phyloP scores from a whole-genome alignment of 2,888 invertebrate species.

The Caenorhabditis sinica region DNA sequence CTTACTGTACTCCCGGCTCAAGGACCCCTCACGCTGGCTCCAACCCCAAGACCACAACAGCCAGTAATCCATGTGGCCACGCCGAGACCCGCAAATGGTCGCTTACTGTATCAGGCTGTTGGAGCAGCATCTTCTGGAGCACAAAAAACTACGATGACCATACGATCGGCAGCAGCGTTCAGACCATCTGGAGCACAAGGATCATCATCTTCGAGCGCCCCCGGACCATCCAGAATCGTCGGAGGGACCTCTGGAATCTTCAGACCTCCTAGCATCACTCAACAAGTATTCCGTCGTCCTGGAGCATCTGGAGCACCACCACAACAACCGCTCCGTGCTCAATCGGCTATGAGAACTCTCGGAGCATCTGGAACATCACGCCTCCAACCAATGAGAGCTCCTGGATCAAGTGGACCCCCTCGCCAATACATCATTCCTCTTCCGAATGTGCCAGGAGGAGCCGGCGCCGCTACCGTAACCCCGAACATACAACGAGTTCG shows the following conservation, averaged over 20 bases:
- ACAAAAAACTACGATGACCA: too few relatives aligned
- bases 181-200: too few relatives aligned
- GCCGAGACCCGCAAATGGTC: background rate
- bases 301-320: background rate
- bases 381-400: too few relatives aligned
- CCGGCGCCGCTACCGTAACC: background rate
- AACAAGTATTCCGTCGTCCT: background rate
- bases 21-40: slow-evolving; percentile 27
- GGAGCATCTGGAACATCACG: too few relatives aligned
- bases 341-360: too few relatives aligned
- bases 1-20: slow-evolving; percentile 25
- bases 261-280: background rate
- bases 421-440: too few relatives aligned
- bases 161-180: too few relatives aligned
- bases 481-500: slow-evolving; percentile 2
- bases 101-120: too few relatives aligned
- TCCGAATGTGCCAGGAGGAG: background rate
- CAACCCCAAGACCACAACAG: slow-evolving; percentile 1
- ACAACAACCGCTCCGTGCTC: background rate
- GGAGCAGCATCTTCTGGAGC: too few relatives aligned
- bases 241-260: background rate
- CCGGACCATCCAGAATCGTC: background rate
- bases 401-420: too few relatives aligned
- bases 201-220: too few relatives aligned
- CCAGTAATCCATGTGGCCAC: background rate